Evolutionary conservation across 1,140 invertebrate species (phyloP).

Genomic region (Notospermus geniculatus): DNA sequence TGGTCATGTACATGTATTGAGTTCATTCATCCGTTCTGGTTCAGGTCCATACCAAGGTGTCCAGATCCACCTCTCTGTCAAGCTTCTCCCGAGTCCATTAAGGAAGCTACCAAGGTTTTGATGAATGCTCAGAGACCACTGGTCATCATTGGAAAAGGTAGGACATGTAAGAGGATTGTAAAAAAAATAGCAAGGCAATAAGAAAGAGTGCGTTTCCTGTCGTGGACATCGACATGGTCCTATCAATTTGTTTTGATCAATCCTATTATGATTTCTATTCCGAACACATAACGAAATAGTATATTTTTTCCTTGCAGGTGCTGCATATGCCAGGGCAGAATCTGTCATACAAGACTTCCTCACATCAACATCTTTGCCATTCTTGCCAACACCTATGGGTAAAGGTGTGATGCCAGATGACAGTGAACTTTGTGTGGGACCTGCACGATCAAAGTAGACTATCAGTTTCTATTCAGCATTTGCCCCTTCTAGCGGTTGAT

Average conservation of each 20-base stretch:
- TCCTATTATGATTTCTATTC: too few species aligned
- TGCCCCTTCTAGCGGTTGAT: too few species aligned
- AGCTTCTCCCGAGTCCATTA: constrained; percentile 67
- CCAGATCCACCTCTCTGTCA: constrained; percentile 67
- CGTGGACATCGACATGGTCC: too few species aligned
- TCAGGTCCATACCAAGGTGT: constrained; percentile 27
- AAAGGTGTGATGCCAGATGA: constrained; percentile 89
- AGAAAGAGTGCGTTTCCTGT: too few species aligned
- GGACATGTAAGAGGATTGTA: neutral
- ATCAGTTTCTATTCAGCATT: too few species aligned
- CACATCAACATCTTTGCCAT: constrained; percentile 72
- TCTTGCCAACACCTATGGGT: constrained; percentile 93
- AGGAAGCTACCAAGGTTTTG: constrained; percentile 69
- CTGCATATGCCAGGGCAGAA: constrained; percentile 80
- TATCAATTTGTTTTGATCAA: too few species aligned
- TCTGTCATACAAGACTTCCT: constrained; percentile 69
- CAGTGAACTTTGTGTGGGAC: constrained; percentile 73
- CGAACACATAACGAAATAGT: too few species aligned
- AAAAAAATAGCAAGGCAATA: too few species aligned
- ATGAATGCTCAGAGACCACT: constrained; percentile 74
- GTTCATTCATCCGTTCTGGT: too few species aligned
- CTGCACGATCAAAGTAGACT: constrained; percentile 79
- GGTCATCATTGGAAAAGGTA: constrained; percentile 89
- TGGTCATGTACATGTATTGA: too few species aligned
- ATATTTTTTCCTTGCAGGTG: too few species aligned